Base-by-base conservation (phyloP, 2,888 invertebrate species). In the Lasius platythorax region DNA sequence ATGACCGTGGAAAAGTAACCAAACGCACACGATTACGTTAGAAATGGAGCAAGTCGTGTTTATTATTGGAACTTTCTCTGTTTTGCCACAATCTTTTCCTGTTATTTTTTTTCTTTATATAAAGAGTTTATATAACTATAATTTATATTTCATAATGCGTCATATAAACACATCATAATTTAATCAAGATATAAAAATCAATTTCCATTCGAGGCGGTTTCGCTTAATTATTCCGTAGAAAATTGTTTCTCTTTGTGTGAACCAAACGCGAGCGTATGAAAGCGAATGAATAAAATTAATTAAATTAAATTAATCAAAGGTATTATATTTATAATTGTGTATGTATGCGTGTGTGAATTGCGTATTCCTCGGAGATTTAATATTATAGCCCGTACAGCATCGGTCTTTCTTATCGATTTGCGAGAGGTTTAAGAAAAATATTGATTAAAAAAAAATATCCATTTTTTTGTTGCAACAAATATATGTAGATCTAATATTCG, bases 1-100 rank as follows among this genome's bases (percentile, higher is more conserved):
- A 66, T 28, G 64, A 70, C 78, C 72, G 66, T 75, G 79, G 64
- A 88, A 84, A 82, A 73, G 37, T 76, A 63, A 8, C 33, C 23
- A 18, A 67, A 50, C 58, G 11, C 64, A 56, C 28, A 33, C 43
- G 68, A 82, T 82, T 73, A 33, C 30, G n/a, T 73, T 61, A 61
- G 3, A 82, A 82, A 66, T 79, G 46, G 50, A 72, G 83, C 72
- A 66, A 46, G 23, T 76, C 58, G 30, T 15, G 33, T 37, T 58
- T 33, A 61, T 8, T 18, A 30, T 23, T 18, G 4, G 50, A 40
- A 63, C 66, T 68, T 61, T 56, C 43, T 33, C 53, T 43, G 12
- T 37, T 43, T 58, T 40, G 53, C 61, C 15, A 40, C 15, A 53
- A 53, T 8, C 9, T 46, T 43, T 33, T n/a, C 8, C 15, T 2